Evolutionary conservation across 2,888 invertebrate species (phyloP), one percentile per base, ranked within the genome.

Genomic region (Zootermopsis nevadensis): DNA sequence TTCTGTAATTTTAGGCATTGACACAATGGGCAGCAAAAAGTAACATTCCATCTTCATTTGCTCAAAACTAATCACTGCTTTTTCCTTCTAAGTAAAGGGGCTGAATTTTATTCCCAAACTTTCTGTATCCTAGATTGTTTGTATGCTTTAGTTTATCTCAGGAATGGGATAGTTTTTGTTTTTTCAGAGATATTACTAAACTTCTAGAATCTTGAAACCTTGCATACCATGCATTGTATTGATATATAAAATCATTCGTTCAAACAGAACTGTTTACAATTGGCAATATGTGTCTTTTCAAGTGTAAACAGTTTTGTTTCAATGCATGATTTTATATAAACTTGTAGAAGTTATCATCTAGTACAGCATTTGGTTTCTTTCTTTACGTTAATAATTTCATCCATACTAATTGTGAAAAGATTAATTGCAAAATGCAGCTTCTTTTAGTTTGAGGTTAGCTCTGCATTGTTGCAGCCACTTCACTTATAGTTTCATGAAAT

Each of bases 1-100:
- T 27, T 60, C 60, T 60, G 60, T 48, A 48, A 48, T 19, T 48
- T 48, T 48, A 15, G 48, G 7, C n/a, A 60, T 60, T 27, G n/a
- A 60, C 27, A 38, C 33, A 35, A n/a, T 24, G 22, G 38, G 38
- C 42, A 74, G 38, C 38, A 35, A 74, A 24, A 79, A 31, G 30
- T 55, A 79, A 79, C 79, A 79, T 79, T 79, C 79, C 79, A 79
- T 79, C 48, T 79, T 79, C 60, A 60, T 79, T 79, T 79, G 79
- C 79, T 79, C 79, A 79, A 79, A 77, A 35, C 53, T 76, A 31
- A 22, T 31, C 19, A 38, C 38, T 76, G 42, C 33, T 77, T 77
- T 31, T 30, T 77, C 22, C 24, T 77, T 77, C 27, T 4, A 27
- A 27, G 27, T 60, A 8, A 6, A 27, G 55, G 22, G 22, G 24